phyloP scores from a whole-genome alignment of 1,140 invertebrate species.

The Drosophila aff. region DNA sequence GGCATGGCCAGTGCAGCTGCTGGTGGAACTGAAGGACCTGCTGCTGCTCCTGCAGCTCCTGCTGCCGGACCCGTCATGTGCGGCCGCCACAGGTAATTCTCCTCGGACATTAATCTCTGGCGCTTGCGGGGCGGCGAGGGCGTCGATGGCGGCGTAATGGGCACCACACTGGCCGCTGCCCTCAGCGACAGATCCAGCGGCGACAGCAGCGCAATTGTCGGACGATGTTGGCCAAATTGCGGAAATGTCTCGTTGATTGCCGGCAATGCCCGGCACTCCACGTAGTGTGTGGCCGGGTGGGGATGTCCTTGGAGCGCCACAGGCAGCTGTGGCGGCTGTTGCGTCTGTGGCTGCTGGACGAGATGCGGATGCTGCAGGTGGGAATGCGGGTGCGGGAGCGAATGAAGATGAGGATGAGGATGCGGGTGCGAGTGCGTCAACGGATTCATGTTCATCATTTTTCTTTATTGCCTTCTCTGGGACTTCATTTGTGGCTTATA shows the following conservation, averaged over 20 bases:
- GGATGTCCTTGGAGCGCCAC: constrained; percentile 17
- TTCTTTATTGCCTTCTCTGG: constrained; percentile 24
- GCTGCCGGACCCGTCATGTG: constrained; percentile 83
- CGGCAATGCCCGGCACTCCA: constrained; percentile 75
- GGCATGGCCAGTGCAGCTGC: constrained; percentile 13
- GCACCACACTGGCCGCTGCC: constrained; percentile 81
- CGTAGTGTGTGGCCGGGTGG: constrained; percentile 53
- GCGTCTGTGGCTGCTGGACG: constrained; percentile 14
- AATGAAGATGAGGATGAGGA: constrained; percentile 1
- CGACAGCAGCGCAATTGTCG: constrained; percentile 81
- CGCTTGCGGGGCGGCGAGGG: constrained; percentile 86
- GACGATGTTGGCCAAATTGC: constrained; percentile 73
- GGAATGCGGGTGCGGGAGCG: constrained; percentile 7
- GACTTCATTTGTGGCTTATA: constrained; percentile 17
- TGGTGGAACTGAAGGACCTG: constrained; percentile 18
- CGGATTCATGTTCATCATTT: constrained; percentile 64
- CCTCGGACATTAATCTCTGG: constrained; percentile 85
- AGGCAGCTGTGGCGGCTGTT: constrained; percentile 4
- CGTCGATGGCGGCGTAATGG: constrained; percentile 88
- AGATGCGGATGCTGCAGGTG: constrained; percentile 29
- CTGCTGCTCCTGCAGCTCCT: constrained; percentile 48
- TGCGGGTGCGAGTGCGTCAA: constrained; percentile 4
- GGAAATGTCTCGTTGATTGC: constrained; percentile 84
- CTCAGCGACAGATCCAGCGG: constrained; percentile 87
- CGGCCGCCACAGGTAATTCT: constrained; percentile 85